Evolutionary conservation across 2,888 invertebrate species (phyloP).

Genomic region (Sclerodermus sp.): DNA sequence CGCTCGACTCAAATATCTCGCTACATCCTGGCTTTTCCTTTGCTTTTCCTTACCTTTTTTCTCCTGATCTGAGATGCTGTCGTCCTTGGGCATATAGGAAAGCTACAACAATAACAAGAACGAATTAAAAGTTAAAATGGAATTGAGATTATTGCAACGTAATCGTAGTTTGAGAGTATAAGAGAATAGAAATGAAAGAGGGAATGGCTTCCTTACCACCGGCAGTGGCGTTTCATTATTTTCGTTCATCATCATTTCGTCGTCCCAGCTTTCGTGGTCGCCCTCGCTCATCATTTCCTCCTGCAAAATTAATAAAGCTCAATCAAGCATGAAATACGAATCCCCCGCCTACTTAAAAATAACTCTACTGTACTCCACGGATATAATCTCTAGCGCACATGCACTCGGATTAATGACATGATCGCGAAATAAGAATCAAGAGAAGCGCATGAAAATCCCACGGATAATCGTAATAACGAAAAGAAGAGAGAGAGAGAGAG

Average conservation of each 20-base stretch:
- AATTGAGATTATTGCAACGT: too few relatives aligned
- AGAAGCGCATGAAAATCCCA: too few relatives aligned
- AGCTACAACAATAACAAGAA: slow-evolving; percentile 33
- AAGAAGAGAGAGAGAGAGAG: too few relatives aligned
- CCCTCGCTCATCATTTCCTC: slow-evolving; percentile 56
- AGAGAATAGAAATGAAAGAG: background rate
- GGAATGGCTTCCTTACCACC: slow-evolving; percentile 38
- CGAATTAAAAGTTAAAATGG: too few relatives aligned
- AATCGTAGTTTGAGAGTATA: background rate
- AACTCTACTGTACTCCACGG: too few relatives aligned
- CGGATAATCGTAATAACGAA: too few relatives aligned
- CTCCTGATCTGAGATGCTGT: slow-evolving; percentile 47
- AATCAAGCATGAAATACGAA: too few relatives aligned
- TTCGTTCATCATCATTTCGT: slow-evolving; percentile 52
- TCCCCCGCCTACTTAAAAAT: too few relatives aligned
- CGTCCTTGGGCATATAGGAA: slow-evolving; percentile 53
- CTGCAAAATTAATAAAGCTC: slow-evolving; percentile 26
- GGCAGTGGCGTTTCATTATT: slow-evolving; percentile 51
- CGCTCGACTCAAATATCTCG: background rate
- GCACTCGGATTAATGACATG: too few relatives aligned
- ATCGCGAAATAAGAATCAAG: too few relatives aligned
- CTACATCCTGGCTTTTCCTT: too few relatives aligned
- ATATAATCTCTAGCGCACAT: too few relatives aligned
- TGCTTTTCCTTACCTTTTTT: slow-evolving; percentile 46
- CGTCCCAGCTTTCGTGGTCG: slow-evolving; percentile 56